Base-by-base conservation (phyloP, 2,797 vertebrate species). In the Schizopygopsis pylzovi region DNA sequence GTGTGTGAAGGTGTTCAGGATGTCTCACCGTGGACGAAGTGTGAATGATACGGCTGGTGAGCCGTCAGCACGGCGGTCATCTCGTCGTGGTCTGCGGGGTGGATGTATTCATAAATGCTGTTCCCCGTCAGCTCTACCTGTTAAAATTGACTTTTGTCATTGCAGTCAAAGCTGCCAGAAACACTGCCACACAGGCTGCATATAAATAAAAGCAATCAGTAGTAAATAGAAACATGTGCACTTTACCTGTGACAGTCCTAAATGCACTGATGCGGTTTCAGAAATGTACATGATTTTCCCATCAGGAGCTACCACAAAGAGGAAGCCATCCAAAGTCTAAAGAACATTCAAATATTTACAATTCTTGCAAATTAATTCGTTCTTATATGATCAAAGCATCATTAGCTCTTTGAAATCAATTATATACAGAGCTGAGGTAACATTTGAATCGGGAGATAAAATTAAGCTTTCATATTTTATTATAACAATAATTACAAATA, bases 261-360 rank as follows among this genome's bases (percentile, higher is more conserved):
- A 91, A 90, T 99, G 98, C 80, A 99, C 98, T 0, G 98, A 99
- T 0, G 98, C 98, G 0, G 98, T 99, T 92, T 99, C 98, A 1
- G 98, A 99, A 91, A 99, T 99, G 93, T 99, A 99, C 98, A 99
- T 99, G 90, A 99, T 99, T 93, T 99, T 99, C 71, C 98, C 98
- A 85, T 99, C 98, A 0, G 98, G 98, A 84, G 98, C 98, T 22
- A 99, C 98, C 70, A 99, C 98, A 67, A 99, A 99, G 90, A 99
- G 97, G 92, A 99, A 99, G 87, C 98, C 98, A 20, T 99, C 98
- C 92, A 99, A 90, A 0, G 98, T 99, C 98, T 99, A 92, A 72
- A 81, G 78, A 28, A 80, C 22, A 77, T 73, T 2, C 3, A 0
- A 45, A 45, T 11, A 10, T 43, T 2, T 11, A 0, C 10, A 43